Percentiles rank a stretch among this genome's conserved stretches.
Conservation (phyloP, 2,797 vertebrate species). For the Melanotaenia nigrans region DNA sequence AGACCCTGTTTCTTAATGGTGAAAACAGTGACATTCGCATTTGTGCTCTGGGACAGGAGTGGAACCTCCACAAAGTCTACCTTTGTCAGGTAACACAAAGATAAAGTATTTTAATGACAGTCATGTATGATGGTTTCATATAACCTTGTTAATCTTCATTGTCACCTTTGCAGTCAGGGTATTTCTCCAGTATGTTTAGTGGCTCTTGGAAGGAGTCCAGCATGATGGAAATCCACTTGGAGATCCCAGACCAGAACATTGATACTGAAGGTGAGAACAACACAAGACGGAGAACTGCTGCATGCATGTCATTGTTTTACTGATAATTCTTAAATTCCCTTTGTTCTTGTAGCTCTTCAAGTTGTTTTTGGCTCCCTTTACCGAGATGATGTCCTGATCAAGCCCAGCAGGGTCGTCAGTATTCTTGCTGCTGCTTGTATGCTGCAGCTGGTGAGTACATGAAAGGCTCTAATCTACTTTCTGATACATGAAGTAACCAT, state of each 20-base stretch:
- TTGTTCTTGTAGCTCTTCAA: slow-evolving; percentile 87
- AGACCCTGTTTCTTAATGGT: slow-evolving; percentile 95
- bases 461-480: not conserved
- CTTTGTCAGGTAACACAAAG: slow-evolving; percentile 90
- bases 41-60: slow-evolving; percentile 94
- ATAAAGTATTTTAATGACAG: not conserved
- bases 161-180: slow-evolving; percentile 87
- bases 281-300: not conserved
- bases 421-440: slow-evolving; percentile 96
- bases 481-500: not conserved
- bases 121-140: accelerated
- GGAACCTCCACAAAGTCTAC: slow-evolving; percentile 98
- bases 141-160: not conserved
- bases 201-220: slow-evolving; percentile 98
- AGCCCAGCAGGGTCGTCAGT: slow-evolving; percentile 92
- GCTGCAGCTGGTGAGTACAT: slow-evolving; percentile 93
- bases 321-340: not conserved
- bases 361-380: slow-evolving; percentile 97
- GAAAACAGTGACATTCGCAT: slow-evolving; percentile 98
- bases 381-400: slow-evolving; percentile 95
- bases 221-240: slow-evolving; percentile 94
- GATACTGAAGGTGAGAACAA: slow-evolving; percentile 90
- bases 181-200: slow-evolving; percentile 99
- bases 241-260: slow-evolving; percentile 98
- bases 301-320: not conserved